Base-by-base conservation (phyloP, 1,140 invertebrate genomes). In the Tetramorium alpestre region DNA sequence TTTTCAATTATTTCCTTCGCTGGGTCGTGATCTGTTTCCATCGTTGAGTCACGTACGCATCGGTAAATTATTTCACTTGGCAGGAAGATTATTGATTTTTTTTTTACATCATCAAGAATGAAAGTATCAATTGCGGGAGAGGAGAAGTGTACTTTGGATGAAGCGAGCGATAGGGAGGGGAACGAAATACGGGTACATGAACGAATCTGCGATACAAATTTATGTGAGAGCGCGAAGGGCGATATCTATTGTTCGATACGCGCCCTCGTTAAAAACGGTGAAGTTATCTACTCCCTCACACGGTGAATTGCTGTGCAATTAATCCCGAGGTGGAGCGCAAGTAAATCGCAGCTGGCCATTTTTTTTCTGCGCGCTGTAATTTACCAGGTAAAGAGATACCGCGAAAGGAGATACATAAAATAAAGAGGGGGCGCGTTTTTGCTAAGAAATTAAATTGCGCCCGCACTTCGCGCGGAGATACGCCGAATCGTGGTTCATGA, bases 391-490 rank as follows among this genome's bases (percentile, higher is more conserved):
- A 84, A 84, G 69, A 47, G 80, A 82, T 82, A 82, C 51, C 41
- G 49, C 65, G 67, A 3, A 16, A 58, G 18, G 41, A 82, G 80
- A 84, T 84, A 84, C 54, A 16, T 60, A 75, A 73, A 84, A 73
- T 47, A 28, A 60, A 75, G 65, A 5, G 11, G 7, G 2, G 3
- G 13, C 11, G 54, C 69, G 54, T 60, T 82, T 84, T 73, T 75
- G 56, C 80, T 84, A 84, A 84, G 69, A 84, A 84, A 84, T 84
- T 84, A 84, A 75, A 84, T 75, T 75, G 54, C n/a, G 80, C 41
- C 13, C 69, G 58, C 58, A 75, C 44, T 69, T 72, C 51, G 41
- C 51, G 64, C 41, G 49, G 22, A 11, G 7, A 16, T 41, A 49
- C 49, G 65, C 80, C 67, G 41, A 47, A 72, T 58, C 67, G 54